Percentiles rank a stretch among this genome's conserved stretches.
Conservation (phyloP, 2,113 vertebrate genomes). For the Microcebus griseorufus region DNA sequence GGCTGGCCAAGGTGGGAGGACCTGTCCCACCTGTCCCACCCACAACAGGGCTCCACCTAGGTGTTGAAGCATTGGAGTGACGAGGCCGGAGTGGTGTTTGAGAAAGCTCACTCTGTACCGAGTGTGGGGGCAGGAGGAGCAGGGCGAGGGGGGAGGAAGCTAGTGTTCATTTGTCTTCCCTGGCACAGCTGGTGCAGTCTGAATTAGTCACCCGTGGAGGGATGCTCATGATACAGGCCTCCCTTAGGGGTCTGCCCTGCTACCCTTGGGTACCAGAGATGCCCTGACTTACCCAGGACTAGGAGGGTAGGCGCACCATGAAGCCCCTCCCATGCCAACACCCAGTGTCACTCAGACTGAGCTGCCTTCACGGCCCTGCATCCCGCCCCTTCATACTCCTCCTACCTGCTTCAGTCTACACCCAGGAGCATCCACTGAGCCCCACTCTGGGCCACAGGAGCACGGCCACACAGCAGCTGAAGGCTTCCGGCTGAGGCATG, state of each 20-base stretch:
- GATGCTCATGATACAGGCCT: background rate
- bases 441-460: background rate
- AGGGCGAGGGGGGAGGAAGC: background rate
- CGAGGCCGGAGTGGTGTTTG: background rate
- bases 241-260: background rate
- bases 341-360: background rate
- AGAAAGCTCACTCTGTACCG: background rate
- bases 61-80: background rate
- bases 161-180: background rate
- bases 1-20: background rate
- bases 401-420: background rate
- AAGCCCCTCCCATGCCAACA: background rate
- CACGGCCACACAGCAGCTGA: rapidly evolving
- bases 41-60: background rate
- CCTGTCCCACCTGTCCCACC: no score
- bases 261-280: background rate
- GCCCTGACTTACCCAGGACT: background rate
- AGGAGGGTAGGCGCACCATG: rapidly evolving
- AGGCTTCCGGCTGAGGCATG: background rate
- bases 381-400: background rate
- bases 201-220: background rate
- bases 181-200: background rate
- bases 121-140: background rate
- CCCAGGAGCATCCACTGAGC: background rate
- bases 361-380: background rate